Percentiles rank a stretch among this genome's conserved stretches.
Evolutionary conservation across 2,113 vertebrate genomes (phyloP).

Genomic region (Psephotus haematonotus): DNA sequence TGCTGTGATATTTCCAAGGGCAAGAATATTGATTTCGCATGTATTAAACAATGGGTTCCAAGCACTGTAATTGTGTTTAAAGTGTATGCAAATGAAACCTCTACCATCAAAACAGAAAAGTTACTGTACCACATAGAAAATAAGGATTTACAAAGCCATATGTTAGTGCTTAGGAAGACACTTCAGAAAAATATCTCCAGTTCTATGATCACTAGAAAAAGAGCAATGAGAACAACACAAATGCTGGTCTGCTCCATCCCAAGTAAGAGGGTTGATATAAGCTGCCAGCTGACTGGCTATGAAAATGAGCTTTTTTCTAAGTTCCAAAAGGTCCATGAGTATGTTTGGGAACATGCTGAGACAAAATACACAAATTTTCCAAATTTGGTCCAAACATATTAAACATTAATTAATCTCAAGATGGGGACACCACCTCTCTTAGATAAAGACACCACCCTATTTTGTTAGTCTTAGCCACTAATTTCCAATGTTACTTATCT

Average conservation of each 20-base stretch:
- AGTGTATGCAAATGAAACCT: not conserved
- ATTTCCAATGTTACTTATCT: constrained; percentile 41
- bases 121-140: not conserved
- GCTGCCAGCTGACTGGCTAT: not conserved
- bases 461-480: not conserved
- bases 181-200: not conserved
- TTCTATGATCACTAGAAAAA: not conserved
- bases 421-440: not conserved
- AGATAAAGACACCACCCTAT: constrained; percentile 29
- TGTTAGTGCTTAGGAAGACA: not conserved
- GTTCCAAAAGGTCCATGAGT: not conserved
- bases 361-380: constrained; percentile 36
- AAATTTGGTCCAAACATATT: not conserved
- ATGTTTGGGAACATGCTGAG: not conserved
- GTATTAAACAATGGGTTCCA: not conserved
- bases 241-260: not conserved
- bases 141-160: not conserved
- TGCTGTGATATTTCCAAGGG: not conserved
- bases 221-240: rapidly evolving
- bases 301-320: not conserved
- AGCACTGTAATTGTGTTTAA: not conserved
- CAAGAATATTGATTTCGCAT: not conserved
- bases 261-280: not conserved
- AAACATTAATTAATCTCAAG: constrained; percentile 33
- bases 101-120: not conserved